Evolutionary conservation across 1,140 invertebrate species (phyloP), one percentile per base, ranked within the genome.

Genomic region (Pachypsylla venusta): DNA sequence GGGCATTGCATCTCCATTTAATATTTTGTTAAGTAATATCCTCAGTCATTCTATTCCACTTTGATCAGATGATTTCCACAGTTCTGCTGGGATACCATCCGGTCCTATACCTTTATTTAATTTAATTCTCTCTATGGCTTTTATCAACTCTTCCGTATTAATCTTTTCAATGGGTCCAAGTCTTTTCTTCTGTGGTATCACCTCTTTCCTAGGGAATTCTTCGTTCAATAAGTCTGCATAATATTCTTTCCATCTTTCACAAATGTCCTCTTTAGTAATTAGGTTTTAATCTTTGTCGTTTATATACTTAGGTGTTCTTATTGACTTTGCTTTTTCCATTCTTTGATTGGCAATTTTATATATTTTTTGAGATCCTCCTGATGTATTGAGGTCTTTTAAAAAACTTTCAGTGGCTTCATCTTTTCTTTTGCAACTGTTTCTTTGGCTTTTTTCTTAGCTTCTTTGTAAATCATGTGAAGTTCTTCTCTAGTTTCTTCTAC

Each of bases 271-370:
- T 25, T 59, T 25, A 2, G 53, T 27, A 2, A 59, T 25, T 19
- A 59, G 40, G 14, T 55, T 56, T 39, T 42, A 48, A 7, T 55
- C 24, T 19, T 26, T 25, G 24, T 60, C 53, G 14, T 57, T 54
- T 24, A 60, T 60, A 27, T 59, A 35, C 25, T 55, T 56, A 13
- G 30, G 53, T 55, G 53, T 14, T 56, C 25, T 55, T 25, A 59
- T 27, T 13, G 53, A 7, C 27, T 55, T 59, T 1, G 48, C 12
- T 27, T 13, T 28, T 55, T 59, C 53, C 14, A 16, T 48, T 27
- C 53, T 59, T 54, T 42, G 53, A n/a, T 56, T 24, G 42, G 58
- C 58, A 55, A 59, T 59, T 59, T 48, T 55, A 7, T 24, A 55
- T 16, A 55, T 25, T 26, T 59, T 26, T 27, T 35, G 53, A 2